A percentile compares a stretch with the other conserved stretches of the same genome.
These are phyloP conservation scores for Sebastes nivosus DNA, from an alignment of 2,797 vertebrate species.

Conservation along the genomic window DNA sequence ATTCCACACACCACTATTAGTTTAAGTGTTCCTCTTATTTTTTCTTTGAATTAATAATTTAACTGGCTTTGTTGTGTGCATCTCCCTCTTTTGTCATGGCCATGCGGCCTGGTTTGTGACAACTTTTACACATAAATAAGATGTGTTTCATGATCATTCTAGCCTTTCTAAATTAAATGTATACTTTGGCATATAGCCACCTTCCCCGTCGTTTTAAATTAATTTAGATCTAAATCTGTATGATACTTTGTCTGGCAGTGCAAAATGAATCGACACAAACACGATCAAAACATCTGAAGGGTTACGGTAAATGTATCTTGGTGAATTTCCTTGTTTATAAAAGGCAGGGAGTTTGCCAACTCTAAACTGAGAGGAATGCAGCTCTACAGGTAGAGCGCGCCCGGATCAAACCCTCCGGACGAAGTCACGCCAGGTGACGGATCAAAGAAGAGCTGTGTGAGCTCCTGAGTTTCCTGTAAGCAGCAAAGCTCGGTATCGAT, in stretches of 20 bases:
- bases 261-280: neutral
- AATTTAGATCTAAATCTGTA: neutral
- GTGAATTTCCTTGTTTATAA: conserved; percentile 13
- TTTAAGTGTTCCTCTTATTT: too few species aligned
- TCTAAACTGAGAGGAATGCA: conserved; percentile 45
- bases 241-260: neutral
- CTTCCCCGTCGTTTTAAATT: neutral
- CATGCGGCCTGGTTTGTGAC: too few species aligned
- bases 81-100: too few species aligned
- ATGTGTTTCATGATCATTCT: neutral
- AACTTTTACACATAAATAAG: neutral
- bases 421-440: conserved; percentile 15
- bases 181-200: neutral
- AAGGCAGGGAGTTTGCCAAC: neutral
- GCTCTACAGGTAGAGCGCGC: conserved; percentile 1
- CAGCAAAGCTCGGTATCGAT: conserved; percentile 46
- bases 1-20: too few species aligned
- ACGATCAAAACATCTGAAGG: neutral
- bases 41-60: too few species aligned
- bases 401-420: neutral
- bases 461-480: conserved; percentile 53
- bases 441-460: conserved; percentile 22
- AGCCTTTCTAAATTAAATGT: neutral
- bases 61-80: too few species aligned
- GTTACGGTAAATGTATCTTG: neutral